Percentiles rank a stretch among this genome's conserved stretches.
Evolutionary conservation across 2,888 invertebrate species (phyloP).

Genomic region (Lacanobia oleracea): DNA sequence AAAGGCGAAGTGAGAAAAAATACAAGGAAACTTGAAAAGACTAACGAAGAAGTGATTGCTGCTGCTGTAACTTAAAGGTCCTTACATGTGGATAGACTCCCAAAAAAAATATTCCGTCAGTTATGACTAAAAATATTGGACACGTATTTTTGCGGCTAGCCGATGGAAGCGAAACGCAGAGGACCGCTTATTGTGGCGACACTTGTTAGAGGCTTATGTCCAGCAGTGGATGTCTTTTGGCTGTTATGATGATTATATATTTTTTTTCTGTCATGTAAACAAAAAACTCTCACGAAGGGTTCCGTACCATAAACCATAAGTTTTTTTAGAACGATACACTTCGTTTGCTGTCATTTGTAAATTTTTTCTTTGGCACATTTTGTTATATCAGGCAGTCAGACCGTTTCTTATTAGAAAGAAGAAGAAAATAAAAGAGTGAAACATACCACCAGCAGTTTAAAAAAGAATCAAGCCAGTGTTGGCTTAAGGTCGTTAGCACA

Average conservation of each 20-base stretch:
- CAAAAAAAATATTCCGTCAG: neutral
- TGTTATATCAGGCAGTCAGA: neutral
- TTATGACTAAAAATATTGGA: too few relatives aligned
- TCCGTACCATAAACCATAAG: too few relatives aligned
- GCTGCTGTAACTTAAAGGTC: neutral
- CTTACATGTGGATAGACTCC: neutral
- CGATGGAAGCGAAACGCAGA: too few relatives aligned
- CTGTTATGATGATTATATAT: too few relatives aligned
- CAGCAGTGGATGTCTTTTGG: too few relatives aligned
- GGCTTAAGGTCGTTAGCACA: constrained; percentile 50
- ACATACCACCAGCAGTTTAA: neutral
- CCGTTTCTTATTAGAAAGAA: neutral
- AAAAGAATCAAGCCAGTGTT: constrained; percentile 29
- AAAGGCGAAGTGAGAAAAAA: constrained; percentile 61
- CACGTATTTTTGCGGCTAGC: too few relatives aligned
- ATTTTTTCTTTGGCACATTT: neutral
- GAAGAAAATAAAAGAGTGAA: neutral
- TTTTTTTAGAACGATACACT: too few relatives aligned
- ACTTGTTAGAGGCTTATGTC: too few relatives aligned
- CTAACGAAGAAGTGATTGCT: constrained; percentile 13
- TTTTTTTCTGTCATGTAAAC: too few relatives aligned
- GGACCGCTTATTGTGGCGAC: too few relatives aligned
- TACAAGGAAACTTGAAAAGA: constrained; percentile 42
- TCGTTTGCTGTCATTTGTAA: too few relatives aligned
- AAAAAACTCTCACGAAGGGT: too few relatives aligned